Evolutionary conservation across 2,113 vertebrate genomes (phyloP).

Genomic region (Scomber scombrus): DNA sequence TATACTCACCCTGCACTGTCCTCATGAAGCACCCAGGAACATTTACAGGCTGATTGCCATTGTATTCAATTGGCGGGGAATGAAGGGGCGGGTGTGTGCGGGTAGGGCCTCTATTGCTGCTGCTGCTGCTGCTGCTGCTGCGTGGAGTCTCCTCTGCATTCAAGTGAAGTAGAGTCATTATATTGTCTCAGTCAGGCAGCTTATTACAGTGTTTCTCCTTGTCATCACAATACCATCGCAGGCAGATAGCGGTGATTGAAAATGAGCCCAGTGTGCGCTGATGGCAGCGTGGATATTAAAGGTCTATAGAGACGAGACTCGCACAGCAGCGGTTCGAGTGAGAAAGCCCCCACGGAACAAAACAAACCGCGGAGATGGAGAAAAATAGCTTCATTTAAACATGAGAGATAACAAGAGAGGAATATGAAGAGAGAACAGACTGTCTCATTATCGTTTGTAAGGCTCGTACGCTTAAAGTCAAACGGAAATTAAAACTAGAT

Average conservation of each 20-base stretch:
- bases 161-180: slow-evolving; percentile 51
- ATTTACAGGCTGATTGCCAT: slow-evolving; percentile 28
- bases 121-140: neutral
- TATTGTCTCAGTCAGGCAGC: slow-evolving; percentile 49
- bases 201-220: slow-evolving; percentile 36
- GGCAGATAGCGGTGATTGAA: slow-evolving; percentile 45
- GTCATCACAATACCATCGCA: slow-evolving; percentile 28
- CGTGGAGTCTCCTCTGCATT: slow-evolving; percentile 7
- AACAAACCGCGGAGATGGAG: neutral
- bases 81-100: neutral
- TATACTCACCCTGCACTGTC: neutral
- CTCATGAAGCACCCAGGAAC: slow-evolving; percentile 13
- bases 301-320: neutral
- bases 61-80: slow-evolving; percentile 17
- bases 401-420: neutral
- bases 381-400: neutral
- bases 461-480: no score
- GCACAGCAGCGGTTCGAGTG: neutral
- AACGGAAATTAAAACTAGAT: no score
- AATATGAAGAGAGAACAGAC: neutral
- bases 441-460: no score
- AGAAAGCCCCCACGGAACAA: neutral
- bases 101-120: no score
- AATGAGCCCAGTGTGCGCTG: slow-evolving; percentile 34
- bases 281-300: neutral